phyloP scores from a whole-genome alignment of 1,140 invertebrate genomes.

The Drosophila subpulchrella region DNA sequence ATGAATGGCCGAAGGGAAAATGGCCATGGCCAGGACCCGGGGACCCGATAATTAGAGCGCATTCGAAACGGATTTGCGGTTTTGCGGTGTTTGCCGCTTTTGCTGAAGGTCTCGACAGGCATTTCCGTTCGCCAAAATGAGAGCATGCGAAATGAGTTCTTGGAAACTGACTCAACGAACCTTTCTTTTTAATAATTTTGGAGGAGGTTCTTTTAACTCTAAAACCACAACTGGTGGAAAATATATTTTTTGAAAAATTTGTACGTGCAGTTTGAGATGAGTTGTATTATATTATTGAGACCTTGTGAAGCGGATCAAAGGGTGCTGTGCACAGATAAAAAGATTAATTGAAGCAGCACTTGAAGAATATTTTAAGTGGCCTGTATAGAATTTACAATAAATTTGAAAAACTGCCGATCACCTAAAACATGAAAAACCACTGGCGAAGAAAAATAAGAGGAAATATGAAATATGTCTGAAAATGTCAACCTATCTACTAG shows the following conservation, averaged over 20 bases:
- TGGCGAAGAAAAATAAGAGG: too few species aligned
- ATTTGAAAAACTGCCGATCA: background rate
- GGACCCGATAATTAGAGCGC: slow-evolving; percentile 68
- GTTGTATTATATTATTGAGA: background rate
- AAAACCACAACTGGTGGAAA: too few species aligned
- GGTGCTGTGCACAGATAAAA: background rate
- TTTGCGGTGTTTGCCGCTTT: slow-evolving; percentile 17
- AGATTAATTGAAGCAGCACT: background rate
- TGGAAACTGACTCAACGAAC: background rate
- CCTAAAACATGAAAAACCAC: too few species aligned
- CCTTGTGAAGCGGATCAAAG: background rate
- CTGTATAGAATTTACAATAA: background rate
- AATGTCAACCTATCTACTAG: too few species aligned
- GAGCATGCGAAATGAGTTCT: slow-evolving; percentile 9
- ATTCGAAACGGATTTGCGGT: slow-evolving; percentile 70
- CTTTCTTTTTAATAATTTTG: background rate
- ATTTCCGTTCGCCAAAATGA: slow-evolving; percentile 6
- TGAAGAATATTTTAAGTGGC: background rate
- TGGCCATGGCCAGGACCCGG: slow-evolving; percentile 19
- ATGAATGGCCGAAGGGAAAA: slow-evolving; percentile 27
- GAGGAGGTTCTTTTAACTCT: background rate
- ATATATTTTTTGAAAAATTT: background rate
- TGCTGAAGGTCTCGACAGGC: slow-evolving; percentile 14
- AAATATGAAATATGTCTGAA: too few species aligned
- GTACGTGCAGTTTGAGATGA: background rate